phyloP scores from a whole-genome alignment of 2,888 invertebrate genomes.

The Thera obeliscata region DNA sequence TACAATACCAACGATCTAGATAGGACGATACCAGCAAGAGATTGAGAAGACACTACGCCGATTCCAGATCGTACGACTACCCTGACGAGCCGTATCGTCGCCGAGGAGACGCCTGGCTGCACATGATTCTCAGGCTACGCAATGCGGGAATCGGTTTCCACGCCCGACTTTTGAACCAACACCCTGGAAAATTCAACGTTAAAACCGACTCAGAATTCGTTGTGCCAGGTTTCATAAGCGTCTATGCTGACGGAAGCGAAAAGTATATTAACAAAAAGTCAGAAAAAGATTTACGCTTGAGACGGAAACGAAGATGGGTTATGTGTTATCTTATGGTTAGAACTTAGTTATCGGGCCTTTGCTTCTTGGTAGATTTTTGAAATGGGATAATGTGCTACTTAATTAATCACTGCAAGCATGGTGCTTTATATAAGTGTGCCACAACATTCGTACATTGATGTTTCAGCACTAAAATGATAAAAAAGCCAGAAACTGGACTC shows the following conservation, averaged over 20 bases:
- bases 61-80: constrained; percentile 65
- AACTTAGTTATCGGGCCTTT: neutral
- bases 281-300: constrained; percentile 64
- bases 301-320: constrained; percentile 86
- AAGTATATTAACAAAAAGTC: constrained; percentile 78
- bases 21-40: constrained; percentile 62
- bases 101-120: constrained; percentile 83
- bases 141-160: constrained; percentile 92
- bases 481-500: no score
- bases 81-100: constrained; percentile 55
- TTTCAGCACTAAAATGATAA: no score
- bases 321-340: constrained; percentile 92
- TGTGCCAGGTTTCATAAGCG: constrained; percentile 93
- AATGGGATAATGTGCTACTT: neutral
- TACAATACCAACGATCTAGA: constrained; percentile 74
- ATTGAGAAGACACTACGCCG: constrained; percentile 68
- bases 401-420: no score
- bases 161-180: constrained; percentile 88
- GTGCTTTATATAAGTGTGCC: no score
- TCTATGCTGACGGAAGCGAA: constrained; percentile 93
- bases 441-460: no score
- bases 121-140: constrained; percentile 90
- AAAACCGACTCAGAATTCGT: constrained; percentile 93
- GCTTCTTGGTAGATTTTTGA: neutral
- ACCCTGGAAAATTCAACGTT: constrained; percentile 88